phyloP scores from a whole-genome alignment of 2,797 vertebrate species.

The Xenopus petersii region DNA sequence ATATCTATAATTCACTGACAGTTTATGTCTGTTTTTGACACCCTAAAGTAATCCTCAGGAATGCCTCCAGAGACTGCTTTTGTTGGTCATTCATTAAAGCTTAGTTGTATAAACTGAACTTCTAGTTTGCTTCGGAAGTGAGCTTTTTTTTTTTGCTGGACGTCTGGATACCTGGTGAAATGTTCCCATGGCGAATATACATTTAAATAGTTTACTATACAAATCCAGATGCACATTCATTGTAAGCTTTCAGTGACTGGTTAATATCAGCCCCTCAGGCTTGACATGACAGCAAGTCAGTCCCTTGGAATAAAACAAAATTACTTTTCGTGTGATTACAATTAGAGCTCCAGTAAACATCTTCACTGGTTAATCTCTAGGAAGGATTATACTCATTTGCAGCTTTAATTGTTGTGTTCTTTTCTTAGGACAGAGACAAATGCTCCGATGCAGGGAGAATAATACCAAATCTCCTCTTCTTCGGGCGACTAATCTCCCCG shows the following conservation, averaged over 20 bases:
- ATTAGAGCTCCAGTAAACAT: too few species aligned
- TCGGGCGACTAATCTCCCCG: too few species aligned
- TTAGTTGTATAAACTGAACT: slow-evolving; percentile 35
- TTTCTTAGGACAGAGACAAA: too few species aligned
- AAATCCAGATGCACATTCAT: slow-evolving; percentile 60
- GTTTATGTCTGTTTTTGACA: slow-evolving; percentile 38
- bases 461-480: too few species aligned
- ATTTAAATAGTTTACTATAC: slow-evolving; percentile 64
- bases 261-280: slow-evolving; percentile 53
- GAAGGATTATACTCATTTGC: slow-evolving; percentile 17
- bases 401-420: slow-evolving; percentile 1
- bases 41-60: slow-evolving; percentile 47
- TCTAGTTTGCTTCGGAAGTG: slow-evolving; percentile 37
- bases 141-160: background rate
- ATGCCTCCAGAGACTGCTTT: slow-evolving; percentile 2
- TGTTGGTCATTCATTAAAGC: background rate
- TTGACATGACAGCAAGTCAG: slow-evolving; percentile 49
- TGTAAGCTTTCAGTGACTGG: slow-evolving; percentile 59
- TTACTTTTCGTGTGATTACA: slow-evolving; percentile 51
- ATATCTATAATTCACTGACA: slow-evolving; percentile 31
- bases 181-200: slow-evolving; percentile 51
- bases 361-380: background rate
- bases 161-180: slow-evolving; percentile 49
- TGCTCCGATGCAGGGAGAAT: too few species aligned
- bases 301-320: slow-evolving; percentile 43